Conservation (phyloP, 64 coral and sea anemone genomes). For the Porites lutea region DNA sequence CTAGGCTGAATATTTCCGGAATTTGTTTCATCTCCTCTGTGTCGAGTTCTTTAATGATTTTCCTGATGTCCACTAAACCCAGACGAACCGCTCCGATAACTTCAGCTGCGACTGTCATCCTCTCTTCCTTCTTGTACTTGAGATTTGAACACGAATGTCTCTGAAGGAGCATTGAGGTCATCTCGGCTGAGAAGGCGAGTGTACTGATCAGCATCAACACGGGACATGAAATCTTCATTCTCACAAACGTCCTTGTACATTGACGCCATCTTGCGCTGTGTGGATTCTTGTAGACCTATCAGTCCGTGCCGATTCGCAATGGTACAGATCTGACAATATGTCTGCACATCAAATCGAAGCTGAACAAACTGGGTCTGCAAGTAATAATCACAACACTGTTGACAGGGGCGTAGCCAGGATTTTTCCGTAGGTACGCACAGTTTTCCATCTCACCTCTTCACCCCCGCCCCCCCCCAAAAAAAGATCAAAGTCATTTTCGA, state of each 20-base stretch:
- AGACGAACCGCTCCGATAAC: constrained; percentile 39
- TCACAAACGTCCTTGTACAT: constrained; percentile 22
- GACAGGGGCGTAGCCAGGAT: too few relatives aligned
- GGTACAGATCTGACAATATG: not conserved
- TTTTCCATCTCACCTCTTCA: too few relatives aligned
- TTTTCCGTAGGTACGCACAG: too few relatives aligned
- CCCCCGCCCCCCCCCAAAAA: too few relatives aligned
- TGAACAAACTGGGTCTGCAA: constrained; percentile 2
- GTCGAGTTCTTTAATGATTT: not conserved
- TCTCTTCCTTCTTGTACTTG: constrained; percentile 34
- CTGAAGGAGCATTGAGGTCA: constrained; percentile 24
- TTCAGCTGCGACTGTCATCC: constrained; percentile 1
- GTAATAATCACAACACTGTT: constrained; percentile 24
- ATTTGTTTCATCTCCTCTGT: not conserved
- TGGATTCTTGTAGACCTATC: not conserved
- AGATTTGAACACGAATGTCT: constrained; percentile 44
- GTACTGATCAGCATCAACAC: not conserved
- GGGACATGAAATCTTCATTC: not conserved
- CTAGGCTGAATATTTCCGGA: not conserved
- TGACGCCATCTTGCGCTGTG: not conserved
- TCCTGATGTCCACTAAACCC: constrained; percentile 12
- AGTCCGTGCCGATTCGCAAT: not conserved
- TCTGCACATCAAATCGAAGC: not conserved
- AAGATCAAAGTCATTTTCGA: too few relatives aligned
- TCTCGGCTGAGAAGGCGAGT: constrained; percentile 3